These are phyloP conservation scores for Callopanchax toddi DNA, from an alignment of 2,113 vertebrate genomes.

Conservation along the genomic window DNA sequence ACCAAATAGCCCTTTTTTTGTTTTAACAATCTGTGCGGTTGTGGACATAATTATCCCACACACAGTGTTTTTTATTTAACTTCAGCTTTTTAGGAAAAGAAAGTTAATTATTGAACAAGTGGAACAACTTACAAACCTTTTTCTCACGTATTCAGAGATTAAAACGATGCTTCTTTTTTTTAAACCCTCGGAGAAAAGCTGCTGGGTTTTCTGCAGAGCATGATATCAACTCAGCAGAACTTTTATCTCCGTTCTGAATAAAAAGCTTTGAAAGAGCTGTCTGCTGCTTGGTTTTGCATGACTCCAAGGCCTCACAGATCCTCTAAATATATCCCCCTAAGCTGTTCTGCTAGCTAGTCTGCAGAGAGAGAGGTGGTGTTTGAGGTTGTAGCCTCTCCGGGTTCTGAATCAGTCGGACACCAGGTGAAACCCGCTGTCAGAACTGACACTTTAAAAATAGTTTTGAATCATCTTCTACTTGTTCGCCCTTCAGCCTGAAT, in stretches of 20 bases:
- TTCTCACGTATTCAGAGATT: neutral
- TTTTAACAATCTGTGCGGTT: too few relatives aligned
- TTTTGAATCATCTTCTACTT: neutral
- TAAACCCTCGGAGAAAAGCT: neutral
- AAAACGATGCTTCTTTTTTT: neutral
- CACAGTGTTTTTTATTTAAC: too few relatives aligned
- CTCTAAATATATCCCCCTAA: constrained; percentile 14
- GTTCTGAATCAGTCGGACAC: constrained; percentile 8
- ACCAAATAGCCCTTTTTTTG: too few relatives aligned
- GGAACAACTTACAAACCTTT: neutral
- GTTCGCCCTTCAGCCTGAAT: neutral
- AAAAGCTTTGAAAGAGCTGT: constrained; percentile 1
- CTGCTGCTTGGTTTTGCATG: neutral
- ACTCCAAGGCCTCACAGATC: neutral
- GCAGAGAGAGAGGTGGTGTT: neutral
- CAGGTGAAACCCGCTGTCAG: neutral
- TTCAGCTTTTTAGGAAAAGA: too few relatives aligned
- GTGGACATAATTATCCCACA: too few relatives aligned
- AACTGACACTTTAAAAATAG: constrained; percentile 7
- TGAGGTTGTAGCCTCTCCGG: constrained; percentile 5
- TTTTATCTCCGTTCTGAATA: neutral
- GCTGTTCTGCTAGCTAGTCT: neutral
- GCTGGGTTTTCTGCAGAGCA: neutral
- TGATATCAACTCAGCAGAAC: neutral
- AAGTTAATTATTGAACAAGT: too few relatives aligned